phyloP scores from a whole-genome alignment of 2,888 invertebrate genomes.

The Morpho achilles region DNA sequence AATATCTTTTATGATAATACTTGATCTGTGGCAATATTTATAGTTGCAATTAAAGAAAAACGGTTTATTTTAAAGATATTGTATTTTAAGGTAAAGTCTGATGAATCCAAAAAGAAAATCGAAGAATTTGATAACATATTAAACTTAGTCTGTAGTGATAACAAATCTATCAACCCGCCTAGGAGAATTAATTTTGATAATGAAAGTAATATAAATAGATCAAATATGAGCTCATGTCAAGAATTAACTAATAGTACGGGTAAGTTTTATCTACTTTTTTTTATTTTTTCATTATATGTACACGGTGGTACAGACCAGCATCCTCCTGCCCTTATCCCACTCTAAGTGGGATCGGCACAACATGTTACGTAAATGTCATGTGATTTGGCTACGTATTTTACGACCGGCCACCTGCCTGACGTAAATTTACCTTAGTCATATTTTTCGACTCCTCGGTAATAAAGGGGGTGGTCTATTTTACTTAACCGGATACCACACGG shows the following conservation, averaged over 20 bases:
- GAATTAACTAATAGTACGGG: constrained; percentile 51
- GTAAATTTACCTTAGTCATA: too few relatives aligned
- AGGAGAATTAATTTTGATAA: constrained; percentile 23
- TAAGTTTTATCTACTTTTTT: constrained; percentile 26
- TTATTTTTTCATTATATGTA: background rate
- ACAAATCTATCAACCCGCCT: constrained; percentile 27
- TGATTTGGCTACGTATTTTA: too few relatives aligned
- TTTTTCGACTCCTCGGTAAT: too few relatives aligned
- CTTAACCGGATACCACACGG: too few relatives aligned
- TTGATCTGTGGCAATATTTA: background rate
- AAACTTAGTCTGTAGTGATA: constrained; percentile 42
- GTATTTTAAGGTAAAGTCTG: constrained; percentile 16
- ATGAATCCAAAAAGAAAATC: constrained; percentile 44
- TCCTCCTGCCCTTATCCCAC: too few relatives aligned
- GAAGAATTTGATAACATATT: constrained; percentile 50
- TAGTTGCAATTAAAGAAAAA: background rate
- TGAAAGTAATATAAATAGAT: constrained; percentile 29
- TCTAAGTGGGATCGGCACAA: too few relatives aligned
- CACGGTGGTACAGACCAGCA: background rate
- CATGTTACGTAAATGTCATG: too few relatives aligned
- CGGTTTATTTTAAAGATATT: background rate
- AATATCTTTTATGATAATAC: too few relatives aligned
- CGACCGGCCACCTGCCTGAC: too few relatives aligned
- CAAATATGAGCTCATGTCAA: constrained; percentile 34
- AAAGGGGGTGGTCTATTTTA: too few relatives aligned